Percentiles rank a stretch among this genome's conserved stretches.
These are phyloP conservation scores for Polymixis lichenea DNA, from an alignment of 2,888 invertebrate genomes.

Conservation along the genomic window DNA sequence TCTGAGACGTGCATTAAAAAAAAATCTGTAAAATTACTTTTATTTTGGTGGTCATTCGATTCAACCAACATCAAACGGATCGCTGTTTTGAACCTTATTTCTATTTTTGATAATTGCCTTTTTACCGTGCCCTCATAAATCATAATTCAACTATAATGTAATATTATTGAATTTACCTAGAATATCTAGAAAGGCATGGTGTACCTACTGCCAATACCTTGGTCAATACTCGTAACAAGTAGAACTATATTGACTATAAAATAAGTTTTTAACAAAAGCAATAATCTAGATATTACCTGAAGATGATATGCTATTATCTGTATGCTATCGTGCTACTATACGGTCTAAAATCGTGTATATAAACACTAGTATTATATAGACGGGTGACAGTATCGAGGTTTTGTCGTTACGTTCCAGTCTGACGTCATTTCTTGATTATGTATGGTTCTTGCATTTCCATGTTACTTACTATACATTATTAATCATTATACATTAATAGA, in stretches of 20 bases:
- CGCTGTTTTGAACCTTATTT: too few species aligned
- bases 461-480: constrained; percentile 2
- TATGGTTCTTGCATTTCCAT: constrained; percentile 35
- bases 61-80: too few species aligned
- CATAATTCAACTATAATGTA: neutral
- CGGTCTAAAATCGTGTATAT: constrained; percentile 20
- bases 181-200: constrained; percentile 18
- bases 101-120: too few species aligned
- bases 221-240: neutral
- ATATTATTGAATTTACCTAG: constrained; percentile 9
- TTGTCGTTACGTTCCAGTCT: constrained; percentile 44
- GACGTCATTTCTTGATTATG: constrained; percentile 55
- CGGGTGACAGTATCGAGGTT: constrained; percentile 35
- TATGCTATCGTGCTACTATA: neutral
- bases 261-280: constrained; percentile 11
- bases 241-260: neutral
- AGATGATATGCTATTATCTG: constrained; percentile 1
- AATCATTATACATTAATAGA: neutral
- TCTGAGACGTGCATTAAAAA: too few species aligned
- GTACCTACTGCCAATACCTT: neutral
- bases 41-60: too few species aligned
- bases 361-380: constrained; percentile 6
- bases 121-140: neutral
- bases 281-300: constrained; percentile 1
- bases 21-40: too few species aligned